Evolutionary conservation across 2,113 vertebrate genomes (phyloP).

Genomic region (Seriola aureovittata): DNA sequence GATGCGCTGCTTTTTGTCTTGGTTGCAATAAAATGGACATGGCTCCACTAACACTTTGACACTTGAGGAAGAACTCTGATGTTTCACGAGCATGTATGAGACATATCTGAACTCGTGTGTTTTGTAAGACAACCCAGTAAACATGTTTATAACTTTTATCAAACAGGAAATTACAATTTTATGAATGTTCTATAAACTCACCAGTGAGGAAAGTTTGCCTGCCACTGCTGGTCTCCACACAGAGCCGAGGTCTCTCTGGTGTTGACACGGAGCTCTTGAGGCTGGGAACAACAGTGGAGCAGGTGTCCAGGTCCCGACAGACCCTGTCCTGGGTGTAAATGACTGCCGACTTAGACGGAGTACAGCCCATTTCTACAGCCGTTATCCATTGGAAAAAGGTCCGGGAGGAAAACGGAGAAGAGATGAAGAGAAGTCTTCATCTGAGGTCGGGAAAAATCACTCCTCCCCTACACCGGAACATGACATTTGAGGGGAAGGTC

Average conservation of each 20-base stretch:
- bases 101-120: no score
- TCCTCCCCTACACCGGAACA: constrained; percentile 24
- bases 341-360: constrained; percentile 80
- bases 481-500: constrained; percentile 16
- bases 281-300: constrained; percentile 82
- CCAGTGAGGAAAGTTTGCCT: constrained; percentile 77
- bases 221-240: constrained; percentile 62
- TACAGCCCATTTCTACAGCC: constrained; percentile 81
- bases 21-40: no score
- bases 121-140: no score
- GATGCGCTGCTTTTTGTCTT: neutral
- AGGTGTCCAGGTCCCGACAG: constrained; percentile 83
- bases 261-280: constrained; percentile 78
- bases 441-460: constrained; percentile 6
- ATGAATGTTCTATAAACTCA: constrained; percentile 56
- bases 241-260: constrained; percentile 69
- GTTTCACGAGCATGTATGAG: no score
- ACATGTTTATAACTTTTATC: no score
- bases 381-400: constrained; percentile 38
- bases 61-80: no score
- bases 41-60: neutral
- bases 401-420: neutral
- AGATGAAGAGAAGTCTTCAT: neutral
- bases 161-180: neutral
- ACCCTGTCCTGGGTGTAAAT: constrained; percentile 77